Base-by-base conservation (phyloP, 1,140 invertebrate genomes). In the Drosophila mayri region DNA sequence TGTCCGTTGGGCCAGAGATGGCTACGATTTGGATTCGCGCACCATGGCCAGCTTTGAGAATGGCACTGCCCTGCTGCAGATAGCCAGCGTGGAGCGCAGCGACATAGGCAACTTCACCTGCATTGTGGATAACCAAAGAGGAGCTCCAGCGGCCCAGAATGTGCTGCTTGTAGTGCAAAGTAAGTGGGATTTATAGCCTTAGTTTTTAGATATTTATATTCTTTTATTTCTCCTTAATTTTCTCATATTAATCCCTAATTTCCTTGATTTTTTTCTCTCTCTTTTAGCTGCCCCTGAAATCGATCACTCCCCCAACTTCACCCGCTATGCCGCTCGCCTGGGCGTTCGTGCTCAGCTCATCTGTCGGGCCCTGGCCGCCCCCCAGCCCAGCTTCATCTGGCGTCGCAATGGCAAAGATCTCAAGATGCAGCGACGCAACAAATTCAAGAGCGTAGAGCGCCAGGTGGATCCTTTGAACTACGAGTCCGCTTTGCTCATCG, bases 101-200 rank as follows among this genome's bases (percentile, higher is more conserved):
- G 98, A 99, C 92, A 96, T 97, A 3, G 98, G 98, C 0, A 95
- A 95, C 57, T 99, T 98, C 93, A 95, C 95, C 50, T 99, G 98
- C 93, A 95, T 96, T 25, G 98, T 97, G 20, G 96, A 98, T 93
- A 99, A 99, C 92, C 97, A 97, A 50, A 96, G 99, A 50, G 98
- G 97, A 30, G 94, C 95, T 44, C 94, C 95, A 43, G 95, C 94
- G 1, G 93, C 92, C 6, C 91, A 94, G 57, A 93, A 94, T 43
- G 94, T 94, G 0, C 95, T 95, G 90, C 92, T 98, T 10, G 94
- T 97, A 22, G 97, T 98, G 2, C 97, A 97, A 94, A 97, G 97
- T 95, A 95, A 96, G 96, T 90, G 1, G 0, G 9, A 9, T 8
- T n/a, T 18, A 2, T 11, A 49, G 4, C 10, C 10, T 30, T 12